These are phyloP conservation scores for Ceyx melanurus DNA, from an alignment of 2,113 vertebrate species.

Conservation along the genomic window DNA sequence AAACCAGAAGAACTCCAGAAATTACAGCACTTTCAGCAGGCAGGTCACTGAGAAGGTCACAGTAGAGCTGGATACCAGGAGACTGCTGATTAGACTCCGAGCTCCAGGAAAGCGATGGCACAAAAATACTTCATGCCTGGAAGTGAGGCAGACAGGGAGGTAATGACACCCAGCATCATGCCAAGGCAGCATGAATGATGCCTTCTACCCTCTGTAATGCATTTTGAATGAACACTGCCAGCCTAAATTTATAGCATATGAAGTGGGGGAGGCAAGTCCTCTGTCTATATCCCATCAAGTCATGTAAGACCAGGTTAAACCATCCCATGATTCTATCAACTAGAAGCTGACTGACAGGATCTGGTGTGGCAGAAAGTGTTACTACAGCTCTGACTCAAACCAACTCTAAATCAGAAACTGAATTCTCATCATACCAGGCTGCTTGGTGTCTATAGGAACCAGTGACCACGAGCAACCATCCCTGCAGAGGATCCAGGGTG, in stretches of 20 bases:
- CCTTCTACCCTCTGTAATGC: not conserved
- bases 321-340: no score
- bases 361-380: not conserved
- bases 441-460: not conserved
- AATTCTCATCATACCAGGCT: accelerated
- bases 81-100: not conserved
- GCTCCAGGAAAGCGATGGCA: not conserved
- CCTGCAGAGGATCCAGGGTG: not conserved
- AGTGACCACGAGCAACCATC: accelerated
- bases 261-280: not conserved
- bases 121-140: not conserved
- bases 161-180: not conserved
- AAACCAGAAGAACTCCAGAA: not conserved
- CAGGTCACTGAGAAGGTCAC: not conserved
- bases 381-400: not conserved
- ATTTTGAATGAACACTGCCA: not conserved
- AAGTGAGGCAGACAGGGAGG: not conserved
- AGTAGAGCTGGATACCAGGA: not conserved
- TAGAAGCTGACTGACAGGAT: not conserved
- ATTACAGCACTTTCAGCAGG: accelerated
- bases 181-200: not conserved
- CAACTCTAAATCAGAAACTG: not conserved
- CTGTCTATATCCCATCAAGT: not conserved
- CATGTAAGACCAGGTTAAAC: not conserved
- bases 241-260: not conserved